These are phyloP conservation scores for Cerceris rybyensis DNA, from an alignment of 2,888 invertebrate genomes.

Conservation along the genomic window DNA sequence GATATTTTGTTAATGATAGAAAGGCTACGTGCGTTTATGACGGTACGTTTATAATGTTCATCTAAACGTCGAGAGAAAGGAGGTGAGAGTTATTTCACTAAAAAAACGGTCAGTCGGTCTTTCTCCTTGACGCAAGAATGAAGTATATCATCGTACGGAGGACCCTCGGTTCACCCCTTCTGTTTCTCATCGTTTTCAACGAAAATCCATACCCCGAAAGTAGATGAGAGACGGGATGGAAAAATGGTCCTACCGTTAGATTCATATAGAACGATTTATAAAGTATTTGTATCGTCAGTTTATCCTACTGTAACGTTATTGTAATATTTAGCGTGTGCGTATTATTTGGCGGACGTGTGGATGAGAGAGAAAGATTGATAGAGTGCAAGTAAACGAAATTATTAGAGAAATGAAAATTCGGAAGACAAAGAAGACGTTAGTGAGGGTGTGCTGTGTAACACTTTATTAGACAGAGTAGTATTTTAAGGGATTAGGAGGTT, in stretches of 20 bases:
- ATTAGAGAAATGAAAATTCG: conserved; percentile 1
- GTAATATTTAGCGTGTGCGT: conserved; percentile 21
- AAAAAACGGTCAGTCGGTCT: not conserved
- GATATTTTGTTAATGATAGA: not conserved
- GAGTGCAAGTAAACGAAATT: not conserved
- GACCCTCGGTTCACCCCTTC: not conserved
- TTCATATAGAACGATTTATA: conserved; percentile 52
- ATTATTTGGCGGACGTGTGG: not conserved
- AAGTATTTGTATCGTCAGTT: conserved; percentile 62
- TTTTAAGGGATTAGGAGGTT: conserved; percentile 56
- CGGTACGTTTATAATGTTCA: not conserved
- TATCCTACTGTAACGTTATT: conserved; percentile 39
- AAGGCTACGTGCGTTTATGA: conserved; percentile 1
- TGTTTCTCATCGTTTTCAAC: conserved; percentile 3
- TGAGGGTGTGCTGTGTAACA: conserved; percentile 37
- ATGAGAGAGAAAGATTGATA: not conserved
- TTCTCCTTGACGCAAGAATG: conserved; percentile 4
- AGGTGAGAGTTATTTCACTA: not conserved
- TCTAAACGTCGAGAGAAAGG: not conserved
- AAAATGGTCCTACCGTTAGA: conserved; percentile 29
- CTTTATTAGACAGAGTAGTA: conserved; percentile 39
- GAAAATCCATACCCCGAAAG: not conserved
- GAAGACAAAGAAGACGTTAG: conserved; percentile 22
- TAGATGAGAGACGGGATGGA: not conserved
- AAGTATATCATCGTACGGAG: not conserved